Percentiles rank a stretch among this genome's conserved stretches.
Conservation (phyloP, 64 coral and sea anemone genomes). For the Anthopleura sola region DNA sequence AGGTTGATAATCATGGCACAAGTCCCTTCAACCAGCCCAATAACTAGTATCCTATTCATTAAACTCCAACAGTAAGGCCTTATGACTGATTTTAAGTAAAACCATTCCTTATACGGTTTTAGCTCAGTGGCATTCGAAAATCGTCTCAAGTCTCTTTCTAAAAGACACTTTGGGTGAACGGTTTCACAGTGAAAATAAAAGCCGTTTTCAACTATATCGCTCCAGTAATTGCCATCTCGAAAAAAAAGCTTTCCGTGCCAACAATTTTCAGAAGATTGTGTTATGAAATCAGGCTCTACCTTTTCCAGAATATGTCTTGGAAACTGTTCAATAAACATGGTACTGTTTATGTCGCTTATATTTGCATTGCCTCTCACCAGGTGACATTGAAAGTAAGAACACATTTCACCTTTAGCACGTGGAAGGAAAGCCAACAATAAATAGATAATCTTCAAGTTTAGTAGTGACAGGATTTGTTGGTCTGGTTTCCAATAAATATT, state of each 20-base stretch:
- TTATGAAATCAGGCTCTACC: no score
- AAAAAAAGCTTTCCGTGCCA: no score
- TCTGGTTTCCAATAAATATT: not conserved
- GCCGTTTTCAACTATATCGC: not conserved
- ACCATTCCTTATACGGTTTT: no score
- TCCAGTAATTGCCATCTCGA: no score
- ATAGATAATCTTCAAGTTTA: not conserved
- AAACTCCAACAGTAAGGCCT: not conserved
- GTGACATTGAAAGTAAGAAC: not conserved
- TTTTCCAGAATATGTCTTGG: no score
- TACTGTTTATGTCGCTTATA: no score
- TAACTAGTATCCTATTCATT: not conserved
- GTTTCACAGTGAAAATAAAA: no score
- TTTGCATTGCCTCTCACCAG: not conserved
- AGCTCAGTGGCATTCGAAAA: no score
- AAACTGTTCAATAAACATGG: no score
- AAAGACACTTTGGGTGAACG: not conserved
- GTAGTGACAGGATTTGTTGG: no score
- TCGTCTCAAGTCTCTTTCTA: not conserved
- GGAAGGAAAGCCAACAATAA: not conserved
- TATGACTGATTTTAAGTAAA: no score
- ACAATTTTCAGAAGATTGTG: no score
- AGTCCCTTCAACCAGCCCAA: not conserved
- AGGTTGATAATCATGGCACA: not conserved
- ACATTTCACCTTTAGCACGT: not conserved